Base-by-base conservation (phyloP, 2,888 invertebrate genomes). In the Quadroppia sp. region DNA sequence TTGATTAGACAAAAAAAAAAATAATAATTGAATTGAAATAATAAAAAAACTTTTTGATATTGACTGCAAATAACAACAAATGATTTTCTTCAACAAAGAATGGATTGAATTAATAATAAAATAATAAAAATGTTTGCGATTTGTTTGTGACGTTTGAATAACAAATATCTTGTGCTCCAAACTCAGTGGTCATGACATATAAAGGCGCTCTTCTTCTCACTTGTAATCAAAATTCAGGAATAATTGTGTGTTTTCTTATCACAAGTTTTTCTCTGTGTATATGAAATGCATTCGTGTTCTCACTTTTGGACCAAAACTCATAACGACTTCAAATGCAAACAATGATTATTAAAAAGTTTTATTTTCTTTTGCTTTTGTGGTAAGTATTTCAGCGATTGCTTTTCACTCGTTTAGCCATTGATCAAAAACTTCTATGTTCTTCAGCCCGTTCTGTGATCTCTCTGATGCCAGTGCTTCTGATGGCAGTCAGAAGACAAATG, bases 141-240 rank as follows among this genome's bases (percentile, higher is more conserved):
- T 17, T 61, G 32, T 20, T n/a, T 36, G 42, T 67, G 67, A 67
- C 36, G 67, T 67, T 42, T 67, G 67, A 67, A 67, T 67, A 67
- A 36, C 13, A 67, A 67, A 67, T 67, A 61, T 30, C 25, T 56
- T 56, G 30, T 61, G n/a, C 61, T 30, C 53, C 25, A 23, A 53
- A 20, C n/a, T 45, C 53, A 20, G 61, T 67, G 67, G 25, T 67
- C 67, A 67, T 67, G 67, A 67, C 67, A 67, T 67, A 64, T 36
- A 67, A 67, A 67, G 23, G 20, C 20, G 13, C 15, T 2, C 7
- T 28, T 9, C 28, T 4, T 30, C 4, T 59, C 4, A 59, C 15
- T 2, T 30, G 15, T 28, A 28, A 23, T 53, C 2, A 23, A 17
- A 25, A 53, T 53, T 9, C 25, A 20, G 25, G 23, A 23, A 53